Evolutionary conservation across 2,113 vertebrate species (phyloP).

Genomic region (Lampris megalopsis): DNA sequence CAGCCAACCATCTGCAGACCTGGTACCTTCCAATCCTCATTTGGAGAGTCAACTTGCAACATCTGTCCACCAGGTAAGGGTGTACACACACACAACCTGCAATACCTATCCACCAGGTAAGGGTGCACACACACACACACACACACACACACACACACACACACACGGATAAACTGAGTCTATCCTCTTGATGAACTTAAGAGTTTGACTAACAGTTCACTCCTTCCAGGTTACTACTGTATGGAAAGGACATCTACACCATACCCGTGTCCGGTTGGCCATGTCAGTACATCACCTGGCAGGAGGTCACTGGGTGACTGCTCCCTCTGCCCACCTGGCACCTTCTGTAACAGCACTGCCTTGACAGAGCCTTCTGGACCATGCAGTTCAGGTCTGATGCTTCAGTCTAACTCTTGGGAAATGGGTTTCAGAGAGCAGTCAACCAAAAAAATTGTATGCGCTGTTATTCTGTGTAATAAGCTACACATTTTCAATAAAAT

Average conservation of each 20-base stretch:
- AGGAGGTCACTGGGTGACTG: conserved; percentile 73
- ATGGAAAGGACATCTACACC: conserved; percentile 81
- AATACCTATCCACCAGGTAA: conserved; percentile 64
- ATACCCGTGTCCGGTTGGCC: conserved; percentile 84
- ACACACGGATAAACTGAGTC: conserved; percentile 7
- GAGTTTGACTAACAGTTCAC: background rate
- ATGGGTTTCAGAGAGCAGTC: conserved; percentile 17
- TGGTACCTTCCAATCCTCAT: conserved; percentile 85
- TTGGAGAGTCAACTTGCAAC: conserved; percentile 68
- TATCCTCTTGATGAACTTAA: background rate
- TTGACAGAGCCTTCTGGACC: conserved; percentile 71
- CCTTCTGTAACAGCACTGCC: conserved; percentile 80
- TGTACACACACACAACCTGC: conserved; percentile 8
- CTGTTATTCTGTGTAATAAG: background rate
- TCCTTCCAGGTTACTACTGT: conserved; percentile 85
- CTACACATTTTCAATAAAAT: background rate
- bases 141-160: conserved; percentile 3
- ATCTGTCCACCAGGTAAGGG: conserved; percentile 79
- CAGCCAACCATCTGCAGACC: conserved; percentile 82
- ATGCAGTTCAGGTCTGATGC: conserved; percentile 83
- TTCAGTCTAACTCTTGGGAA: conserved; percentile 4
- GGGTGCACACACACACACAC: background rate
- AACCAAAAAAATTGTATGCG: conserved; percentile 4
- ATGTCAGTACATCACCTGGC: conserved; percentile 74
- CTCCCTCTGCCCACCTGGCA: conserved; percentile 78